Conservation (phyloP, 2,888 invertebrate species). For the Drosophila suboccidentalis region DNA sequence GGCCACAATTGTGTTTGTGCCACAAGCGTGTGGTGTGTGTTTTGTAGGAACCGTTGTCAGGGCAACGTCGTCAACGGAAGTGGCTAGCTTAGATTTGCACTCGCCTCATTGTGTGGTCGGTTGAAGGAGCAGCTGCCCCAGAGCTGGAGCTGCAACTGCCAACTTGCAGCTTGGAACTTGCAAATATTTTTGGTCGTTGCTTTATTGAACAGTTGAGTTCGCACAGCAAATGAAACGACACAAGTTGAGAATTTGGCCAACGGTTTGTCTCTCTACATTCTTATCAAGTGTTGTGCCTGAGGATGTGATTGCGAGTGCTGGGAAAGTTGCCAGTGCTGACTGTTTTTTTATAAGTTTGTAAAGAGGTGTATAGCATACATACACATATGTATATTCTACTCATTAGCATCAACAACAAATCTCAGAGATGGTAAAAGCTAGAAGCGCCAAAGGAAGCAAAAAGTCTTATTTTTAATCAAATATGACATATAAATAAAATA, state of each 20-base stretch:
- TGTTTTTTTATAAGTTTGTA: background rate
- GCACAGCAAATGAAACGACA: background rate
- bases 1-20: background rate
- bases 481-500: too few relatives aligned
- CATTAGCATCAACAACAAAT: background rate
- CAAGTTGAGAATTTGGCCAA: background rate
- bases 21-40: slow-evolving; percentile 26
- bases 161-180: background rate
- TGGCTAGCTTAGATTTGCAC: slow-evolving; percentile 32
- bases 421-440: too few relatives aligned
- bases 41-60: slow-evolving; percentile 46
- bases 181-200: background rate
- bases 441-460: too few relatives aligned
- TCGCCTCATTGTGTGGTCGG: background rate
- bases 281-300: background rate
- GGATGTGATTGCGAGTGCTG: background rate
- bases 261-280: background rate
- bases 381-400: background rate
- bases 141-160: background rate
- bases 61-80: slow-evolving; percentile 29
- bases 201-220: background rate
- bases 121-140: slow-evolving; percentile 8
- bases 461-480: too few relatives aligned
- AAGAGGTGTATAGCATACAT: background rate
- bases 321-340: background rate